phyloP scores from a whole-genome alignment of 2,113 vertebrate species.

The Daboia siamensis region DNA sequence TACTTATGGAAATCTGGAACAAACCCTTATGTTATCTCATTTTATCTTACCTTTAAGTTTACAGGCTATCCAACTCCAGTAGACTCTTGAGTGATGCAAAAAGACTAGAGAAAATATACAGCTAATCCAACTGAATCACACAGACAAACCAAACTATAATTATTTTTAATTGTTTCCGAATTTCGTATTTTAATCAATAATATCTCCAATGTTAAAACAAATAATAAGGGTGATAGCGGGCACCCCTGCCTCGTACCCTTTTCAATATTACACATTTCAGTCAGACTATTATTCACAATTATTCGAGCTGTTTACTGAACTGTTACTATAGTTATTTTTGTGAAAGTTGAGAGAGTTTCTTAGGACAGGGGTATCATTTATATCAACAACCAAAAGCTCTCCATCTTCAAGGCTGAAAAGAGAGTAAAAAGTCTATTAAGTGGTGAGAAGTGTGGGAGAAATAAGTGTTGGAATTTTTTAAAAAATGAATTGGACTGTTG shows the following conservation, averaged over 20 bases:
- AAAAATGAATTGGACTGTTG: not conserved
- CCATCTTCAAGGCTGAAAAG: not conserved
- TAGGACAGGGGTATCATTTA: not conserved
- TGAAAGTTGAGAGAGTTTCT: not conserved
- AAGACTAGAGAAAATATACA: not conserved
- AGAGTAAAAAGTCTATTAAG: not conserved
- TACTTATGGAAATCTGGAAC: not conserved
- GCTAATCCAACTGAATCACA: not conserved
- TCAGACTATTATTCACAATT: no score
- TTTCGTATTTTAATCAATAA: no score
- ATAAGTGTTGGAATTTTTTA: not conserved
- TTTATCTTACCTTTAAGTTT: not conserved
- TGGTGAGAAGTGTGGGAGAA: not conserved
- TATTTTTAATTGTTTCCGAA: no score
- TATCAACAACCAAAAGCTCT: not conserved
- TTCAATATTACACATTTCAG: no score
- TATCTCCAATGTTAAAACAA: no score
- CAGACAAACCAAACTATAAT: not conserved
- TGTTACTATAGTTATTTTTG: not conserved
- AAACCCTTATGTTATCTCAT: not conserved
- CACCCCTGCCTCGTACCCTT: no score
- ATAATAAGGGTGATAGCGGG: no score
- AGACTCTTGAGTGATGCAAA: not conserved
- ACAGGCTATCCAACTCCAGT: not conserved
- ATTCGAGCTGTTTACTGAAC: no score